Evolutionary conservation across 2,113 vertebrate species (phyloP), one percentile per base, ranked within the genome.

Genomic region (Synchiropus splendidus): DNA sequence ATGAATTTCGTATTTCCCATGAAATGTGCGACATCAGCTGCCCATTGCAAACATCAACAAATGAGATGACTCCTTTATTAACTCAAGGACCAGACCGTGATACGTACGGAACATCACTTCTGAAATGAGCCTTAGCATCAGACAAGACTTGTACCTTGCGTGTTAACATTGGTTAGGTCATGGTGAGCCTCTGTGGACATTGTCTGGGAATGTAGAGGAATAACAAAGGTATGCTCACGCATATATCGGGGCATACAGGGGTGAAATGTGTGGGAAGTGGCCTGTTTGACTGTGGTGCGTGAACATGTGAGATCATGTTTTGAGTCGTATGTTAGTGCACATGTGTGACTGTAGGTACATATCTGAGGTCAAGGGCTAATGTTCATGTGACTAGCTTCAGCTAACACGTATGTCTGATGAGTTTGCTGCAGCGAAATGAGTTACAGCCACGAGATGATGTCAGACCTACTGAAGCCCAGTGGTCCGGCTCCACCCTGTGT

Each of bases 361-460:
- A n/a, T n/a, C 55, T 74, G 69, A 75, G 54, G 56, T 77, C 69
- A 75, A 70, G 46, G 55, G 43, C 36, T 39, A 54, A 42, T 54
- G 55, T 63, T 44, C 39, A 37, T 48, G 54, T 1, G 6, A 50
- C 49, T 51, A 30, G 59, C 48, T 51, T 72, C 61, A 74, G 59
- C 37, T 47, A 57, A 46, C 58, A 72, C 50, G 41, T 66, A 72
- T 73, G 74, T 77, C 74, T 69, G 69, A 76, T 80, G 67, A 70
- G 67, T 48, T 50, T 30, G 6, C 58, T 58, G 63, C 34, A 63
- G 41, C 54, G 39, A 59, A 75, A 78, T 69, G 46, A 74, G 39
- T 67, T 71, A 58, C 59, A 82, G 66, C 60, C 40, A 51, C 16
- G 54, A 56, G 58, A 62, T 81, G 74, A 79, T 61, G 70, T 83